Base-by-base conservation (phyloP, 2,888 invertebrate genomes). In the Malthinus flaveolus region DNA sequence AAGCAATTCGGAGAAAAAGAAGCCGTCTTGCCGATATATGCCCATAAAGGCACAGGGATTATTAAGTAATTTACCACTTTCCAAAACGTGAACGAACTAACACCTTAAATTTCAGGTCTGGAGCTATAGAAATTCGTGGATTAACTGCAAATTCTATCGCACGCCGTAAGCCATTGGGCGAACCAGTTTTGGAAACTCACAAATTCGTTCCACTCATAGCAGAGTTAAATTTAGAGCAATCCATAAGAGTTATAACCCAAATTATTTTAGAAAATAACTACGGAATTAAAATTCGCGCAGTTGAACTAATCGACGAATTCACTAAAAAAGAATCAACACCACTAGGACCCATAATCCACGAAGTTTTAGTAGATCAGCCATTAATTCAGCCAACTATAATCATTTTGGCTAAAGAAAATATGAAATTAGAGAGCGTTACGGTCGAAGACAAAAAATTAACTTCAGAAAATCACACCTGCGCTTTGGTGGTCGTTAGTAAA, bases 161-260 rank as follows among this genome's bases (percentile, higher is more conserved):
- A 0, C 82, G 87, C 64, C 84, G 85, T 44, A 80, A 85, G 60
- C 85, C 86, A 11, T 84, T 89, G 23, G 87, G 87, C 8, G 81
- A 87, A n/a, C 92, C 93, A 1, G 86, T 91, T 0, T 76, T 93
- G 13, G 93, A 94, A 75, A 85, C 85, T 73, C 89, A 89, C 72
- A 80, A 82, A 59, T 93, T 93, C 71, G 73, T 91, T 7, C 84
- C 92, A 0, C 86, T 90, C 75, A 60, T 67, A 34, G 57, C 66
- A 1, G 33, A 55, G 9, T 54, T 76, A 7, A 36, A 64, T 7
- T 10, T 71, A 0, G 57, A 66, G 5, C 53, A 72, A 49, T 81
- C 86, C 0, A 76, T 87, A 0, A 80, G 88, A 15, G 77, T 83
- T 1, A 81, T 85, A 70, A 79, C 90, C 5, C 93, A 93, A 74